phyloP scores from a whole-genome alignment of 2,888 invertebrate species.

The Watsonalla cultraria region DNA sequence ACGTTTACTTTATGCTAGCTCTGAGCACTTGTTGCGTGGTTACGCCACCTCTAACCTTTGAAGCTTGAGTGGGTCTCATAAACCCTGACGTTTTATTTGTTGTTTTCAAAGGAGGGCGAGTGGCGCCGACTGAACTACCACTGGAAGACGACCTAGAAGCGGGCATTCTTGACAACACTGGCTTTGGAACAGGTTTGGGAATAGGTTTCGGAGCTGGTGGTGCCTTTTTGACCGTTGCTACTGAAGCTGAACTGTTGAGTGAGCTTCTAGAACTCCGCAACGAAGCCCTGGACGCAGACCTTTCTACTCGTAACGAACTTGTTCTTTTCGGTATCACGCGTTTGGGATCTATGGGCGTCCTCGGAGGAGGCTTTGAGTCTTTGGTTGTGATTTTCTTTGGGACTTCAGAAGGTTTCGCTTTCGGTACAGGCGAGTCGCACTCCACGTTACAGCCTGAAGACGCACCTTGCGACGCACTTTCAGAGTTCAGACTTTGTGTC shows the following conservation, averaged over 20 bases:
- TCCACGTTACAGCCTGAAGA: slow-evolving; percentile 87
- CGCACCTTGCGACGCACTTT: slow-evolving; percentile 91
- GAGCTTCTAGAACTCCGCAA: slow-evolving; percentile 90
- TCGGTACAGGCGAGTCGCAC: slow-evolving; percentile 76
- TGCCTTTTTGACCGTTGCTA: slow-evolving; percentile 87
- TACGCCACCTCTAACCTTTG: slow-evolving; percentile 82
- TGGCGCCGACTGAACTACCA: slow-evolving; percentile 71
- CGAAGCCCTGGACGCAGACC: slow-evolving; percentile 88
- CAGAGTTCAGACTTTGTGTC: slow-evolving; percentile 91
- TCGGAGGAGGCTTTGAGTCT: slow-evolving; percentile 63
- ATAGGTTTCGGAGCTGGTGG: slow-evolving; percentile 69
- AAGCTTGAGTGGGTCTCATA: slow-evolving; percentile 93
- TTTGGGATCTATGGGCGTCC: slow-evolving; percentile 54
- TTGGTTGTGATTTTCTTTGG: slow-evolving; percentile 76
- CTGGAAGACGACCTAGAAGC: slow-evolving; percentile 71
- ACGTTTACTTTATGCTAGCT: slow-evolving; percentile 52
- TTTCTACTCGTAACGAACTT: slow-evolving; percentile 81
- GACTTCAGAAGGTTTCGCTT: slow-evolving; percentile 53
- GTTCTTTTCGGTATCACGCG: slow-evolving; percentile 52
- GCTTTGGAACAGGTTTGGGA: slow-evolving; percentile 69
- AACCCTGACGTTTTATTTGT: slow-evolving; percentile 79
- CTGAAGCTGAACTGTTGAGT: slow-evolving; percentile 88
- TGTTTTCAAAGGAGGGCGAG: slow-evolving; percentile 63
- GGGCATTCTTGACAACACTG: slow-evolving; percentile 51
- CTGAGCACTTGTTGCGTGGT: slow-evolving; percentile 46